Evolutionary conservation across 2,888 invertebrate genomes (phyloP).

Genomic region (Amblyjoppa proteus): DNA sequence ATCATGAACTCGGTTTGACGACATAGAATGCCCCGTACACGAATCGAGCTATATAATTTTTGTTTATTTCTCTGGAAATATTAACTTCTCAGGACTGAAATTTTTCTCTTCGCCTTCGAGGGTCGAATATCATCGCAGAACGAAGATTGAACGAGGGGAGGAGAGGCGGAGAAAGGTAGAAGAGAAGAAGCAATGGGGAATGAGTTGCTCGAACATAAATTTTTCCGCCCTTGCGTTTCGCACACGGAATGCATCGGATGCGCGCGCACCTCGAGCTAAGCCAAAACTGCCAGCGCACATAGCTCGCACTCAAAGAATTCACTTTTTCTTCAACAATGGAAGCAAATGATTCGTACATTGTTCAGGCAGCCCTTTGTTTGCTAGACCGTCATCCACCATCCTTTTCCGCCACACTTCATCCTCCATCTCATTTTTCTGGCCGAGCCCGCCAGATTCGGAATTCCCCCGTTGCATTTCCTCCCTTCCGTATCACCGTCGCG

Average conservation of each 20-base stretch:
- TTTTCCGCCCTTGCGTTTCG: constrained; percentile 24
- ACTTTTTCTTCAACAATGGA: constrained; percentile 62
- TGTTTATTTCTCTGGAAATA: not conserved
- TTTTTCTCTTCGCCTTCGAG: no score
- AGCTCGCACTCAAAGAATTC: constrained; percentile 56
- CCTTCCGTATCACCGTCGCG: constrained; percentile 33
- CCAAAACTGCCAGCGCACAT: constrained; percentile 54
- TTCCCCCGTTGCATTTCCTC: constrained; percentile 51
- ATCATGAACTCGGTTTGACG: no score
- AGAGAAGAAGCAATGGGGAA: not conserved
- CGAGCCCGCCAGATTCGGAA: constrained; percentile 55
- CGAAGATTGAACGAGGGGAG: no score
- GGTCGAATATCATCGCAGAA: no score
- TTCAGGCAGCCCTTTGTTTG: constrained; percentile 68
- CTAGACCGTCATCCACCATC: constrained; percentile 52
- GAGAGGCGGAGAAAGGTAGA: not conserved
- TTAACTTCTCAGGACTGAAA: no score
- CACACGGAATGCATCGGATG: not conserved
- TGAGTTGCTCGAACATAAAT: constrained; percentile 15
- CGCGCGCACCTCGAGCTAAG: constrained; percentile 9
- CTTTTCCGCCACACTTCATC: constrained; percentile 33
- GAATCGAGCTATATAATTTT: not conserved
- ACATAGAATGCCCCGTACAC: no score
- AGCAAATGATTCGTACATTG: constrained; percentile 70
- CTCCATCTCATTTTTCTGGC: constrained; percentile 31